A percentile compares a stretch with the other conserved stretches of the same genome.
Conservation (phyloP, 1,140 invertebrate genomes). For the Drosophila mojavensis region DNA sequence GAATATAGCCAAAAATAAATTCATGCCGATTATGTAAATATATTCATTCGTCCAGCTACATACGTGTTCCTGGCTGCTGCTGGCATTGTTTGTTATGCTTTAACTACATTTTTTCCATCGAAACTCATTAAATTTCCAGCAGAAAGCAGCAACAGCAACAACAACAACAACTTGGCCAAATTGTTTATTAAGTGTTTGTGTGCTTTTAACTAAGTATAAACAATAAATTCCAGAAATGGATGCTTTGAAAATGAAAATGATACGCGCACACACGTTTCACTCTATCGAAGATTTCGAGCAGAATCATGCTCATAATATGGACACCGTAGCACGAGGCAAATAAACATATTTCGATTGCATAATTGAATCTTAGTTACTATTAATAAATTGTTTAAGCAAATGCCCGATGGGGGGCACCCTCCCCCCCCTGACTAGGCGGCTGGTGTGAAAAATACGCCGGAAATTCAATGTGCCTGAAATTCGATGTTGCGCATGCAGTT, state of each 20-base stretch:
- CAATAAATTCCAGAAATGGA: conserved; percentile 62
- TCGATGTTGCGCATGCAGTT: conserved; percentile 39
- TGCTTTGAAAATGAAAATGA: conserved; percentile 57
- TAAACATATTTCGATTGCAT: conserved; percentile 66
- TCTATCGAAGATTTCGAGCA: conserved; percentile 7
- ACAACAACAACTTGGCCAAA: conserved; percentile 40
- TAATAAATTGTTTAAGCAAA: conserved; percentile 59
- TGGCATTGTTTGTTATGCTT: conserved; percentile 62
- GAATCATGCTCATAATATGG: conserved; percentile 30
- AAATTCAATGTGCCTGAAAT: conserved; percentile 44
- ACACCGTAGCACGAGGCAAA: conserved; percentile 25
- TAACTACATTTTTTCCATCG: conserved; percentile 62
- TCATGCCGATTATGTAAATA: neutral
- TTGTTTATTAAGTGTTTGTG: conserved; percentile 76
- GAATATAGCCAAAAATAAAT: conserved; percentile 42
- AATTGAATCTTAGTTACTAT: conserved; percentile 64
- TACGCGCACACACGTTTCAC: conserved; percentile 44
- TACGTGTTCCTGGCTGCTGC: conserved; percentile 12
- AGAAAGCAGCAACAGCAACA: conserved; percentile 24
- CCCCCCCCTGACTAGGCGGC: neutral
- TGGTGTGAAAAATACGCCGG: conserved; percentile 43
- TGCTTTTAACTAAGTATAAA: conserved; percentile 59
- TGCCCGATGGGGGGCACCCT: conserved; percentile 32
- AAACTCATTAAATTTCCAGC: conserved; percentile 63
- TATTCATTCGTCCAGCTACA: too few relatives aligned